phyloP scores from a whole-genome alignment of 2,888 invertebrate species.

The Aelia acuminata region DNA sequence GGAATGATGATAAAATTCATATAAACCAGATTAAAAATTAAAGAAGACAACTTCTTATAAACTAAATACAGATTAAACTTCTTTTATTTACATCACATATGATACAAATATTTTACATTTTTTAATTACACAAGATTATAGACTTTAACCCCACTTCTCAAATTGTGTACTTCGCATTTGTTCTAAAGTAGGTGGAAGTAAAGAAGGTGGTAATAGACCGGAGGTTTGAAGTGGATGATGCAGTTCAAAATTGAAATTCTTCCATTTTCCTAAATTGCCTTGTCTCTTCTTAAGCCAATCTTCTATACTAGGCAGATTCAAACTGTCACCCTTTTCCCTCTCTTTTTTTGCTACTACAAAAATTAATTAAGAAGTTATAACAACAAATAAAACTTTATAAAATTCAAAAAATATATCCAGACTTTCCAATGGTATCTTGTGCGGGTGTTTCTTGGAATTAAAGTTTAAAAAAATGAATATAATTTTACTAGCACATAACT shows the following conservation, averaged over 20 bases:
- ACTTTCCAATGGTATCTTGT: not conserved
- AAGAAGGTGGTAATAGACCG: constrained; percentile 33
- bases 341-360: constrained; percentile 38
- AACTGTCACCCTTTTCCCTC: not conserved
- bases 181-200: constrained; percentile 29
- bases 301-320: constrained; percentile 39
- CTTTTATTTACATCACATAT: not conserved
- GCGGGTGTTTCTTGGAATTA: not conserved
- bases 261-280: not conserved
- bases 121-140: not conserved
- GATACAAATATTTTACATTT: not conserved
- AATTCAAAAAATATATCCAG: not conserved
- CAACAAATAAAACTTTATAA: too few relatives aligned
- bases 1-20: too few relatives aligned
- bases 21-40: too few relatives aligned
- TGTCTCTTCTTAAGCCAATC: constrained; percentile 57
- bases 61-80: not conserved
- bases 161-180: constrained; percentile 43
- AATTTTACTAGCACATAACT: too few relatives aligned
- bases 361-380: not conserved
- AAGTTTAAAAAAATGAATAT: not conserved
- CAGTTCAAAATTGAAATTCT: constrained; percentile 12
- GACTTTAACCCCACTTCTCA: constrained; percentile 20
- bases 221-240: not conserved
- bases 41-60: too few relatives aligned